Base-by-base conservation (phyloP, 2,113 vertebrate species). In the Brachionichthys hirsutus region DNA sequence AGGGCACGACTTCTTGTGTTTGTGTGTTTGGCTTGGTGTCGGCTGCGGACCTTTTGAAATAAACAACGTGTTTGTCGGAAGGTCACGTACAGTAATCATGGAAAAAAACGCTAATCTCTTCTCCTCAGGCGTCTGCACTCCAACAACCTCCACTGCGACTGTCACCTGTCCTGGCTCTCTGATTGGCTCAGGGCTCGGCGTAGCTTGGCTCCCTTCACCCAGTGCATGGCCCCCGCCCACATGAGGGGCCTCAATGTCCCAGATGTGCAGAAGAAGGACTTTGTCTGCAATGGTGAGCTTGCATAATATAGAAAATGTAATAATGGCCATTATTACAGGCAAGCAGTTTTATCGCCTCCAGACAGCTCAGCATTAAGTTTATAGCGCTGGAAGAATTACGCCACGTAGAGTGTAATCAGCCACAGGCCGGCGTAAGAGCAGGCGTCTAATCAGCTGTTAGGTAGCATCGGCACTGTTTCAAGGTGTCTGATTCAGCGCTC, bases 231-330 rank as follows among this genome's bases (percentile, higher is more conserved):
- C 13, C 97, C 97, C 0, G 93, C 94, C 69, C 91, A 93, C 85
- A 93, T 99, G 91, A 90, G 97, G 35, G 97, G 97, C 45, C 96
- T 98, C 77, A 98, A 94, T 0, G 94, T 99, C 61, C 95, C 95
- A 0, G 96, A 99, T 54, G 96, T 98, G 73, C 95, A 95, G 89
- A 99, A 98, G 86, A 98, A 98, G 78, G 96, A 98, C 60, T 99
- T 95, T 19, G 68, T 94, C 78, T 99, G 97, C 80, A 88, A 92
- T 73, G 97, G 97, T 99, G 89, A 88, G 71, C 62, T 46, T 3
- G 64, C 50, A 2, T 13, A 9, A 24, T 0, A 19, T 17, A 56
- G 42, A 30, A 15, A 53, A 3, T 22, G 34, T 49, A 64, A 56
- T 64, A 48, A 69, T 40, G 38, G 16, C 34, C 38, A 51, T 61